Percentiles rank a stretch among this genome's conserved stretches.
phyloP scores from a whole-genome alignment of 2,888 invertebrate species.

The Euzophera pinguis region DNA sequence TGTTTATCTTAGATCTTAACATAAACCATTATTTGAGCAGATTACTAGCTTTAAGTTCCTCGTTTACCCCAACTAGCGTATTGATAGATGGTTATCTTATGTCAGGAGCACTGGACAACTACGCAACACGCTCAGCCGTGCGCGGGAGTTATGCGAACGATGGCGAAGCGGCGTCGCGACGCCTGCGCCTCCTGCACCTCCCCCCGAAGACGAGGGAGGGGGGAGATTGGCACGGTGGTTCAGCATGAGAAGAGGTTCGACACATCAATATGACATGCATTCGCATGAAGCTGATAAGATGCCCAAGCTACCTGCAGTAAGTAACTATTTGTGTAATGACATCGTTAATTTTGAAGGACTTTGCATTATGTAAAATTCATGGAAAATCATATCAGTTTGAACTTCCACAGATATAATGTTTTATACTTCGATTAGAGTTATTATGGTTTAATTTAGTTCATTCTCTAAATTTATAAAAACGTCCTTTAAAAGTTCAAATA shows the following conservation, averaged over 20 bases:
- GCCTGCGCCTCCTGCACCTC: constrained; percentile 61
- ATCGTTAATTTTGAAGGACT: too few relatives aligned
- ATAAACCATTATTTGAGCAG: neutral
- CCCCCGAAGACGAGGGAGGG: constrained; percentile 82
- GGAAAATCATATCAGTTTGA: too few relatives aligned
- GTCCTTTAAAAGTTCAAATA: neutral
- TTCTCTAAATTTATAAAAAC: too few relatives aligned
- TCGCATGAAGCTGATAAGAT: constrained; percentile 80
- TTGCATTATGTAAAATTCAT: neutral
- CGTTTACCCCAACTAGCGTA: constrained; percentile 5
- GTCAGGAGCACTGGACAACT: constrained; percentile 87
- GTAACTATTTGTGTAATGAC: constrained; percentile 15
- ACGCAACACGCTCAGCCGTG: constrained; percentile 89
- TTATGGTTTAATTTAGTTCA: too few relatives aligned
- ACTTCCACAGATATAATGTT: neutral
- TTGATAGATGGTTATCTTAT: constrained; percentile 12
- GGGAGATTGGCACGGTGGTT: constrained; percentile 93
- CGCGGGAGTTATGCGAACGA: constrained; percentile 90
- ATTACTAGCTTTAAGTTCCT: constrained; percentile 3
- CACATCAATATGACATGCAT: constrained; percentile 89
- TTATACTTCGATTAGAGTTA: too few relatives aligned
- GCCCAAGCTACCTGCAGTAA: constrained; percentile 90
- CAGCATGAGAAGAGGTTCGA: constrained; percentile 89
- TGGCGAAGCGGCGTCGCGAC: constrained; percentile 79
- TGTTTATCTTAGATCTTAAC: constrained; percentile 10